phyloP scores from a whole-genome alignment of 2,113 vertebrate genomes.

The Leptobrachium ailaonicum region DNA sequence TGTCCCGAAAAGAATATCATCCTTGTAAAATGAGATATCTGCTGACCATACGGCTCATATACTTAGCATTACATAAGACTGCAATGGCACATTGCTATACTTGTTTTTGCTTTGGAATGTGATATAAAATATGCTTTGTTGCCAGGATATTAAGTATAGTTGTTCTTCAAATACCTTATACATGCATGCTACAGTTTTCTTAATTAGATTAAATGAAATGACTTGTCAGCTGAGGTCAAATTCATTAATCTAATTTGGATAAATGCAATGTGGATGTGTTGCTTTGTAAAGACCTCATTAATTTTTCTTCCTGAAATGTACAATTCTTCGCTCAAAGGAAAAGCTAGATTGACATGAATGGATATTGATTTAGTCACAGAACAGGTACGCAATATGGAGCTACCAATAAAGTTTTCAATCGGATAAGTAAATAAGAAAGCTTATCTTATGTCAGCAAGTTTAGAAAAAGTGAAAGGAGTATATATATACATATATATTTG shows the following conservation, averaged over 20 bases:
- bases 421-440: slow-evolving; percentile 12
- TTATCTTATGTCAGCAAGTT: neutral
- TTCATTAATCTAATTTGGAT: slow-evolving; percentile 33
- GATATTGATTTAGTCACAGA: slow-evolving; percentile 3
- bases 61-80: neutral
- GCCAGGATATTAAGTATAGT: neutral
- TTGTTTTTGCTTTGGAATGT: neutral
- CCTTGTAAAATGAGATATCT: no score
- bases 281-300: slow-evolving; percentile 19
- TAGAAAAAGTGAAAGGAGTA: no score
- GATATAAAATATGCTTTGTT: neutral
- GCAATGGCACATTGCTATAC: neutral
- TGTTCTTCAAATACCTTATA: neutral
- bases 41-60: neutral
- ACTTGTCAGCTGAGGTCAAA: slow-evolving; percentile 13
- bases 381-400: neutral
- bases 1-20: no score
- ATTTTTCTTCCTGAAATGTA: slow-evolving; percentile 4
- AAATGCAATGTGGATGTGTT: slow-evolving; percentile 2
- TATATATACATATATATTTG: no score
- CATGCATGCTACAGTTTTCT: neutral
- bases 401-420: slow-evolving; percentile 7
- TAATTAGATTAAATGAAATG: slow-evolving; percentile 17
- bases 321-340: neutral
- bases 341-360: neutral